A percentile compares a stretch with the other conserved stretches of the same genome.
Conservation (phyloP, 2,797 vertebrate genomes). For the Protosalanx chinensis region DNA sequence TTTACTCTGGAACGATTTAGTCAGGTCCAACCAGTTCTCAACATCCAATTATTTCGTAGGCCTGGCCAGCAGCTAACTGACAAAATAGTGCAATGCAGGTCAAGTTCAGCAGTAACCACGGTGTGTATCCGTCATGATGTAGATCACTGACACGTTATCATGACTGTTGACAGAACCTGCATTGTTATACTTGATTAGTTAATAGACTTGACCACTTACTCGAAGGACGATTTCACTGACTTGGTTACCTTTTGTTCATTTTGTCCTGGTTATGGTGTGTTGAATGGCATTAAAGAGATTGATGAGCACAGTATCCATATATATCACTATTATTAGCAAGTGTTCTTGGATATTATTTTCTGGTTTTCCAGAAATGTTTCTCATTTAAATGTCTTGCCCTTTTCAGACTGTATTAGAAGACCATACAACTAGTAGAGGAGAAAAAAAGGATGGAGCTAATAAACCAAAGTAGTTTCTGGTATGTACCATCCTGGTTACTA, state of each 20-base stretch:
- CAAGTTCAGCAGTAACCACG: not conserved
- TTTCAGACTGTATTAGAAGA: constrained; percentile 53
- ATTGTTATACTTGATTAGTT: no score
- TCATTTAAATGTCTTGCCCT: not conserved
- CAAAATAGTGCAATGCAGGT: not conserved
- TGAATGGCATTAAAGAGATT: no score
- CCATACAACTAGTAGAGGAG: constrained; percentile 47
- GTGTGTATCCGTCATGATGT: not conserved
- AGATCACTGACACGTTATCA: no score
- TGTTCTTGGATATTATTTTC: no score
- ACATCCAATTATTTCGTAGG: not conserved
- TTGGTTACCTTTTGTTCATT: no score
- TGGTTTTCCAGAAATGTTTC: no score
- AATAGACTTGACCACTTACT: no score
- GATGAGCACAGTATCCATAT: no score
- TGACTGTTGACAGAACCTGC: no score
- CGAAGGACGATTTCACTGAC: no score
- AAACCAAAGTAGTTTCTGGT: constrained; percentile 67
- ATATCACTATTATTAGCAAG: no score
- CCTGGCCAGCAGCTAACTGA: not conserved
- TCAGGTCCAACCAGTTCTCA: constrained; percentile 1
- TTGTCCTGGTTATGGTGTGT: no score
- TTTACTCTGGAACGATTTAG: not conserved
- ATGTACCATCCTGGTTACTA: constrained; percentile 44
- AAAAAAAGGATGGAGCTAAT: constrained; percentile 53